Evolutionary conservation across 2,888 invertebrate species (phyloP), one percentile per base, ranked within the genome.

Genomic region (Plutella xylostella): DNA sequence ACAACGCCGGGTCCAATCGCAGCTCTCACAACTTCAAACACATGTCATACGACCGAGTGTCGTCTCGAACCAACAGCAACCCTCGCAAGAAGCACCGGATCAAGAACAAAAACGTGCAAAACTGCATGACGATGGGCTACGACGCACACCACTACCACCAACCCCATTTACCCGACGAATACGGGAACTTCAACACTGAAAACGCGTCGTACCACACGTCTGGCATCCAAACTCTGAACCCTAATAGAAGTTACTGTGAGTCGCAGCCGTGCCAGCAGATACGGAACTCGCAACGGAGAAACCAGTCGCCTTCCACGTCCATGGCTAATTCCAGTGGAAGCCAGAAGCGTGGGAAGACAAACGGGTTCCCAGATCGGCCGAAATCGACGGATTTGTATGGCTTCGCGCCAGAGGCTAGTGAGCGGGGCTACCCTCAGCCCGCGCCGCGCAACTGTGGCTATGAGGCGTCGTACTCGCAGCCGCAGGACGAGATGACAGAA

Each of bases 341-440:
- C 49, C 85, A 84, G 56, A 84, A 84, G 50, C 72, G 85, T 14
- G 84, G 84, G 12, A 87, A 74, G 58, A 80, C 60, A 3, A 80
- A 75, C 47, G 68, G 67, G 35, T 88, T 88, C 53, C 89, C 89
- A 39, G 90, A 91, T 53, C 78, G 90, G 30, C 88, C 88, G 2
- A 87, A 87, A 57, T 87, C 87, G 30, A 87, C 87, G 12, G 87
- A 87, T 50, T 66, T 87, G 54, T 87, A 85, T 51, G 87, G 87
- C 48, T 88, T 87, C 55, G 65, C 79, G 1, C 83, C 84, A 44
- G 83, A 82, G 43, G 76, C 79, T 6, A 70, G 72, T 43, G 82
- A 82, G 54, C 74, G 80, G 11, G 75, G 63, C 57, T 61, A 74
- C 1, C 86, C 86, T 47, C 72, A 86, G 50, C 86, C 87, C 5